Evolutionary conservation across 2,888 invertebrate genomes (phyloP).

Genomic region (Drepana falcataria): DNA sequence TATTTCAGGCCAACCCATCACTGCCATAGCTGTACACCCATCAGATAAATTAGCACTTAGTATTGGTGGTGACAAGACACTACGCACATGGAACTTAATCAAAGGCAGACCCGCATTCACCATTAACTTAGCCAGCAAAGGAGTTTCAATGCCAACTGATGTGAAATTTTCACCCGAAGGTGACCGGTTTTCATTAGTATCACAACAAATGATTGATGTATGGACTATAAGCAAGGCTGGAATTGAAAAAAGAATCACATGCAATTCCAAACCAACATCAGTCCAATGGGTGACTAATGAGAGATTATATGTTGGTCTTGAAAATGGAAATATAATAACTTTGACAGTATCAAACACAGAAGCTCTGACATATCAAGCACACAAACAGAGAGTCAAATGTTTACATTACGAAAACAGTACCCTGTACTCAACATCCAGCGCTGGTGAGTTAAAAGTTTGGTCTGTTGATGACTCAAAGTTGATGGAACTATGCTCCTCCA

Average conservation of each 20-base stretch:
- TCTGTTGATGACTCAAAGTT: conserved; percentile 52
- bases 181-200: conserved; percentile 85
- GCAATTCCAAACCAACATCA: conserved; percentile 83
- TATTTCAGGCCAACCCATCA: conserved; percentile 79
- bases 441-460: conserved; percentile 89
- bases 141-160: conserved; percentile 69
- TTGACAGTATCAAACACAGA: conserved; percentile 74
- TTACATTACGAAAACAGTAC: conserved; percentile 76
- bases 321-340: conserved; percentile 83
- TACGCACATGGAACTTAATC: conserved; percentile 96
- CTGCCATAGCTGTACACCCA: conserved; percentile 89
- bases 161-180: conserved; percentile 88
- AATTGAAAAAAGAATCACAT: conserved; percentile 82
- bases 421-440: conserved; percentile 86
- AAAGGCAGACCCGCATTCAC: conserved; percentile 94
- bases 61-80: conserved; percentile 88
- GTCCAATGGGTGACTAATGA: conserved; percentile 83
- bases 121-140: conserved; percentile 88
- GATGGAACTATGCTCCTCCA: conserved; percentile 77
- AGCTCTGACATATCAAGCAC: conserved; percentile 71
- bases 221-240: conserved; percentile 90
- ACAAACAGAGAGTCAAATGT: conserved; percentile 84
- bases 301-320: conserved; percentile 83
- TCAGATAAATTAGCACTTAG: conserved; percentile 93
- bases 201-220: conserved; percentile 85